A percentile compares a stretch with the other conserved stretches of the same genome.
These are phyloP conservation scores for Pogonus chalceus DNA, from an alignment of 1,140 invertebrate species.

Conservation along the genomic window DNA sequence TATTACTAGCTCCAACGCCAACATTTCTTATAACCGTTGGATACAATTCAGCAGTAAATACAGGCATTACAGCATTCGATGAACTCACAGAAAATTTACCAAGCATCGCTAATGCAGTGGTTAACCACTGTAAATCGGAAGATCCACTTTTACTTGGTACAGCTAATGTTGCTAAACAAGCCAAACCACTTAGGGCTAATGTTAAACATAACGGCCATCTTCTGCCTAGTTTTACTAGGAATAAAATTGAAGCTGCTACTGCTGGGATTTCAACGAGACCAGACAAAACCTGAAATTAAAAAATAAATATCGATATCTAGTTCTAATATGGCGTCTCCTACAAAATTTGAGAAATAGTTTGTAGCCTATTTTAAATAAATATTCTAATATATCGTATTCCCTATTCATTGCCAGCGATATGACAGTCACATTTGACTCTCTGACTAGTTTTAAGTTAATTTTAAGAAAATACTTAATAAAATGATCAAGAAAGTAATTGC, in stretches of 20 bases:
- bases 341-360: too few relatives aligned
- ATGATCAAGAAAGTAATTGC: too few relatives aligned
- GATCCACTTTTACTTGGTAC: slow-evolving; percentile 19
- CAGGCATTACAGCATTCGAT: slow-evolving; percentile 60
- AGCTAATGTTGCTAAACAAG: slow-evolving; percentile 46
- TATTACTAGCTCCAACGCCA: slow-evolving; percentile 59
- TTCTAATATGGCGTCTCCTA: too few relatives aligned
- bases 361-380: too few relatives aligned
- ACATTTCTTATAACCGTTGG: slow-evolving; percentile 62
- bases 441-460: too few relatives aligned
- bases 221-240: slow-evolving; percentile 56
- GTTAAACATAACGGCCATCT: slow-evolving; percentile 54
- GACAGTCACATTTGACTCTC: too few relatives aligned
- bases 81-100: slow-evolving; percentile 58
- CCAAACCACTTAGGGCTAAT: slow-evolving; percentile 50
- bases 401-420: too few relatives aligned
- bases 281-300: slow-evolving; percentile 44
- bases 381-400: too few relatives aligned
- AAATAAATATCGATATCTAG: too few relatives aligned
- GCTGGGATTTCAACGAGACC: slow-evolving; percentile 62
- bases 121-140: slow-evolving; percentile 31
- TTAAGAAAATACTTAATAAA: too few relatives aligned
- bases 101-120: slow-evolving; percentile 37
- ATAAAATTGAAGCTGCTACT: slow-evolving; percentile 57
- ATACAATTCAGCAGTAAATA: slow-evolving; percentile 63